These are phyloP conservation scores for Arbacia lixula DNA, from an alignment of 53 echinoderm and acorn worm species.

Conservation along the genomic window DNA sequence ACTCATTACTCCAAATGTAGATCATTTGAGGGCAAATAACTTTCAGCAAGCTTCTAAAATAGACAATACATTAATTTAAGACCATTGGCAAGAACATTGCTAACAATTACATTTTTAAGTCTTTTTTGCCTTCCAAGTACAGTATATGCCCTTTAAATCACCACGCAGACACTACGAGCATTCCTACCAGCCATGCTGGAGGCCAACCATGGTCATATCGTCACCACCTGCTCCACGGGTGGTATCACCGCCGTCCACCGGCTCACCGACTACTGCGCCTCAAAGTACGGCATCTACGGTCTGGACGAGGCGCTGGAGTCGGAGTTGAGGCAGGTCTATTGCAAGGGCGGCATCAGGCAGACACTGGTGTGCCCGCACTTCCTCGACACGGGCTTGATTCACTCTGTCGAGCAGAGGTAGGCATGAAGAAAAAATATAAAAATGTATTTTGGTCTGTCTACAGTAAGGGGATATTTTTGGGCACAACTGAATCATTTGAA, in stretches of 20 bases:
- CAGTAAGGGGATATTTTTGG: background rate
- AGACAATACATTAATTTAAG: too few relatives aligned
- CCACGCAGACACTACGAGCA: conserved; percentile 75
- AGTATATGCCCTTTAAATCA: too few relatives aligned
- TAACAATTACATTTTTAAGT: too few relatives aligned
- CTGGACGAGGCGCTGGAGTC: conserved; percentile 78
- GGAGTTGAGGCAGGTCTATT: conserved; percentile 64
- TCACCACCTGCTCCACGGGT: conserved; percentile 75
- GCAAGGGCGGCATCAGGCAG: conserved; percentile 63
- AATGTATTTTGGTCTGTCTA: background rate
- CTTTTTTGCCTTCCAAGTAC: too few relatives aligned
- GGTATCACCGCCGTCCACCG: conserved; percentile 51
- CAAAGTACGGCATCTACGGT: conserved; percentile 79
- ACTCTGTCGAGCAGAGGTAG: conserved; percentile 61
- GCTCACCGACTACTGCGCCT: conserved; percentile 78
- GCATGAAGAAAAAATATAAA: background rate
- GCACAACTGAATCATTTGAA: background rate
- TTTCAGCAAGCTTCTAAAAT: too few relatives aligned
- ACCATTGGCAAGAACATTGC: too few relatives aligned
- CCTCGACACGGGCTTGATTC: conserved; percentile 80
- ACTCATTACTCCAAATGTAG: too few relatives aligned
- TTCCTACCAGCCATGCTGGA: conserved; percentile 90
- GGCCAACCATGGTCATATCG: conserved; percentile 82
- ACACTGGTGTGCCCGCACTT: conserved; percentile 75
- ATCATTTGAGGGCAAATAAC: too few relatives aligned